Percentiles rank a stretch among this genome's conserved stretches.
Conservation (phyloP, 35 echinoderm and acorn worm species). For the Stichopus chloronotus region DNA sequence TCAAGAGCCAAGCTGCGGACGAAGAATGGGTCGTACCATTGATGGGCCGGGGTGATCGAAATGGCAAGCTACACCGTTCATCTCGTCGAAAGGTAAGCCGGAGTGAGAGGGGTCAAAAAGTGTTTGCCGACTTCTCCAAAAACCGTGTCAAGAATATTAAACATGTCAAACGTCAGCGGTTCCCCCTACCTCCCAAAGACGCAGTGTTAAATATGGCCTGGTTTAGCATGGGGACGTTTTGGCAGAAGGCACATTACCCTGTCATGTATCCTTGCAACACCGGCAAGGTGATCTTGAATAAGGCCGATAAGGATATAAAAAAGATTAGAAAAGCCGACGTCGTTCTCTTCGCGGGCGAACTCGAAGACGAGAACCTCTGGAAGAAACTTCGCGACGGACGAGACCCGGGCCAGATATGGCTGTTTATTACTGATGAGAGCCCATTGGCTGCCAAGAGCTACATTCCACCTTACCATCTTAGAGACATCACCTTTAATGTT, state of each 20-base stretch:
- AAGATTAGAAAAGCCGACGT: not conserved
- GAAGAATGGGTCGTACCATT: not conserved
- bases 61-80: not conserved
- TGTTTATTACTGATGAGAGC: slow-evolving; percentile 52
- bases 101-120: not conserved
- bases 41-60: not conserved
- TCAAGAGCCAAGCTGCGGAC: not conserved
- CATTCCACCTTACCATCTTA: not conserved
- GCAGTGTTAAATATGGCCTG: slow-evolving; percentile 10
- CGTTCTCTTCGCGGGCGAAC: slow-evolving; percentile 31
- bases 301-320: not conserved
- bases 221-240: slow-evolving; percentile 43
- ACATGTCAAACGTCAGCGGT: not conserved
- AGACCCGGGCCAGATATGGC: slow-evolving; percentile 33
- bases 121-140: not conserved
- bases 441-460: not conserved
- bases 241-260: not conserved
- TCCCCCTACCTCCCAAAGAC: slow-evolving; percentile 1
- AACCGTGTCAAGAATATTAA: not conserved
- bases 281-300: slow-evolving; percentile 1
- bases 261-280: not conserved
- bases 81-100: not conserved
- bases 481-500: slow-evolving; percentile 38
- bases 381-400: not conserved
- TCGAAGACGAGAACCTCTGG: slow-evolving; percentile 24